phyloP scores from a whole-genome alignment of 2,797 vertebrate species.

The Chelmon rostratus region DNA sequence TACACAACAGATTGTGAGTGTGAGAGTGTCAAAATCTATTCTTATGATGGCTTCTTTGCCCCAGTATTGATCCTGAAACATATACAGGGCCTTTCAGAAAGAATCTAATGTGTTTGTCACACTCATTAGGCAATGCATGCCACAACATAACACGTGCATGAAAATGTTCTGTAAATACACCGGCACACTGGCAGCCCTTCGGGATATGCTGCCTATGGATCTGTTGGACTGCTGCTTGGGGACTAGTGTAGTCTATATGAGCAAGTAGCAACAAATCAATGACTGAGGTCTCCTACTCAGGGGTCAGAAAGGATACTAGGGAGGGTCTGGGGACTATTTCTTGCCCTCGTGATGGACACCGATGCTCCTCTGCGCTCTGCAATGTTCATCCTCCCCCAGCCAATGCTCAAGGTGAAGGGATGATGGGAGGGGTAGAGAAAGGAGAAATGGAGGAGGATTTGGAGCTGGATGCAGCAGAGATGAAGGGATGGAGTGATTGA shows the following conservation, averaged over 20 bases:
- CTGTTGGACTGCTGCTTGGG: constrained; percentile 70
- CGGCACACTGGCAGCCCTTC: constrained; percentile 43
- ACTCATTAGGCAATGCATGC: constrained; percentile 47
- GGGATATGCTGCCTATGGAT: constrained; percentile 73
- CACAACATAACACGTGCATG: constrained; percentile 2
- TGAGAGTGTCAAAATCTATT: constrained; percentile 46
- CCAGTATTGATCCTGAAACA: constrained; percentile 53
- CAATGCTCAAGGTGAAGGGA: constrained; percentile 74
- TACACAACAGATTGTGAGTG: constrained; percentile 34
- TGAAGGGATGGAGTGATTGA: constrained; percentile 71
- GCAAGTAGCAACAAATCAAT: constrained; percentile 82
- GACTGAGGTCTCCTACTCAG: constrained; percentile 70
- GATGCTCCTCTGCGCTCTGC: constrained; percentile 45
- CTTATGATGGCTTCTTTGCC: constrained; percentile 46
- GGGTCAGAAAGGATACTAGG: constrained; percentile 76
- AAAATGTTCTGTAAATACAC: constrained; percentile 37
- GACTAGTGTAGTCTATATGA: constrained; percentile 70
- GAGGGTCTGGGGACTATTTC: constrained; percentile 68
- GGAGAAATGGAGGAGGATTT: constrained; percentile 65
- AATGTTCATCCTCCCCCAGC: constrained; percentile 46
- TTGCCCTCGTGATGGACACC: constrained; percentile 69
- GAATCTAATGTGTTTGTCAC: constrained; percentile 54
- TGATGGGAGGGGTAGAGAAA: constrained; percentile 64
- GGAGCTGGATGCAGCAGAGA: constrained; percentile 59
- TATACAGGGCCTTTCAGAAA: constrained; percentile 34